Conservation (phyloP, 2,797 vertebrate genomes). For the Poliocrania exsul region DNA sequence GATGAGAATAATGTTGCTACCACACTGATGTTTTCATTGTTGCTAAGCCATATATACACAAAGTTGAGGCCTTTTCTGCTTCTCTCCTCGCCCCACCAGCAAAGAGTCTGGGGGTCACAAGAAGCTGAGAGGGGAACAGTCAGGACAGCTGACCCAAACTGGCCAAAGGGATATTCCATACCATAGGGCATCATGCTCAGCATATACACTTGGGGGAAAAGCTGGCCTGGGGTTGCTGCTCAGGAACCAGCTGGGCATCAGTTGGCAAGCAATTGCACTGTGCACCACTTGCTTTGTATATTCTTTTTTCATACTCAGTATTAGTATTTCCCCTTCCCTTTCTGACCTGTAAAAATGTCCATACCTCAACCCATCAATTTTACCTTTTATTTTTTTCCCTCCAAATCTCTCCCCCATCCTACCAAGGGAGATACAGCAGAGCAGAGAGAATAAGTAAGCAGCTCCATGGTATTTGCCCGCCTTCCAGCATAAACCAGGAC, state of each 20-base stretch:
- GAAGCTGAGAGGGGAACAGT: neutral
- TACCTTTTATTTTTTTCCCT: accelerated
- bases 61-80: neutral
- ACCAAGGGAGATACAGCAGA: too few relatives aligned
- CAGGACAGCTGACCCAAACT: neutral
- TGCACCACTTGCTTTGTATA: neutral
- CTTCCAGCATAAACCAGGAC: neutral
- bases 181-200: neutral
- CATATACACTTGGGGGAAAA: neutral
- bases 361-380: neutral
- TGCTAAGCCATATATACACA: neutral
- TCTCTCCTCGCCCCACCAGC: too few relatives aligned
- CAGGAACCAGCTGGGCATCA: neutral
- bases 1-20: neutral
- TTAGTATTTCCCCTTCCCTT: neutral
- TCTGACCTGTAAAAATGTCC: neutral
- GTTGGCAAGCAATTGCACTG: neutral
- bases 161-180: neutral
- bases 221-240: neutral
- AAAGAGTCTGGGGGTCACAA: neutral
- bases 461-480: neutral
- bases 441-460: neutral
- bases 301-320: neutral
- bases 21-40: neutral
- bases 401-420: neutral